A percentile compares a stretch with the other conserved stretches of the same genome.
Evolutionary conservation across 2,888 invertebrate species (phyloP).

Genomic region (Sussaba pulchella): DNA sequence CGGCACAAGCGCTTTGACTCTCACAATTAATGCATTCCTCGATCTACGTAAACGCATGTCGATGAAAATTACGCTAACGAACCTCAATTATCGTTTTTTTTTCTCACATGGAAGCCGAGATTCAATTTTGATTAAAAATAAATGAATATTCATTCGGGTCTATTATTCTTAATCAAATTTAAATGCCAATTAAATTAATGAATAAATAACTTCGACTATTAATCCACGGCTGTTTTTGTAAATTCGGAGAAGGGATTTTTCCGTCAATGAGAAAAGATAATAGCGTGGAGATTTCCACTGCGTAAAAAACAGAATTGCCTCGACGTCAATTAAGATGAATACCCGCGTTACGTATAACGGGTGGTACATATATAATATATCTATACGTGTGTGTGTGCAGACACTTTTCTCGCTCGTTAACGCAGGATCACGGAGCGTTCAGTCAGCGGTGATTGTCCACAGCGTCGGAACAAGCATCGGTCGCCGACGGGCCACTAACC

Average conservation of each 20-base stretch:
- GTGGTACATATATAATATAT: background rate
- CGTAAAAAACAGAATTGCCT: background rate
- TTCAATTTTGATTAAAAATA: too few relatives aligned
- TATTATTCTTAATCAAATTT: too few relatives aligned
- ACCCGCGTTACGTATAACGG: background rate
- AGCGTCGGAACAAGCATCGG: conserved; percentile 12
- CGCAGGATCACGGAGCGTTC: conserved; percentile 44
- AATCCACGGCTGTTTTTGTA: background rate
- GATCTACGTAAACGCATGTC: background rate
- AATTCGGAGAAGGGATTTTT: background rate
- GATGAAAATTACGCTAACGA: background rate
- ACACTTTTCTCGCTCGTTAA: conserved; percentile 37
- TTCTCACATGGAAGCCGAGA: background rate
- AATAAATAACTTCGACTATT: background rate
- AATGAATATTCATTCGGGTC: too few relatives aligned
- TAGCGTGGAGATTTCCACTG: too few relatives aligned
- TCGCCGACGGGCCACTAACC: conserved; percentile 59
- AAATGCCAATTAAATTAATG: background rate
- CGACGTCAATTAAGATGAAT: background rate
- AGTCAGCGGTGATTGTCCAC: conserved; percentile 37
- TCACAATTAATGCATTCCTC: background rate
- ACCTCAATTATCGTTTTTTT: background rate
- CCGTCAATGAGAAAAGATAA: background rate
- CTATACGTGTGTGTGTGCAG: background rate
- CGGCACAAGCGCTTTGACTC: background rate